phyloP scores from a whole-genome alignment of 2,888 invertebrate genomes.

The Andrena fulva region DNA sequence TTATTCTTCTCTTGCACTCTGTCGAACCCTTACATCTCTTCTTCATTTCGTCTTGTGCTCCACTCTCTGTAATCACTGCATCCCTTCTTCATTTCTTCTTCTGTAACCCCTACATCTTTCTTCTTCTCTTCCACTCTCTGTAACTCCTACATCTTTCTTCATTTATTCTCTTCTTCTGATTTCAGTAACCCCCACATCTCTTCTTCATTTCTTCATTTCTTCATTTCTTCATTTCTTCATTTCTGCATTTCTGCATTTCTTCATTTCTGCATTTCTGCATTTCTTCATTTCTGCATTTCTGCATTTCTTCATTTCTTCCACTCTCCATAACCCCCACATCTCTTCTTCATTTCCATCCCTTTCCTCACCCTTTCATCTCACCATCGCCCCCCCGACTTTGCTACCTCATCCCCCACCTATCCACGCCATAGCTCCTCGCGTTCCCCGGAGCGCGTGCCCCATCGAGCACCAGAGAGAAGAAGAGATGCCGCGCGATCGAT shows the following conservation, averaged over 20 bases:
- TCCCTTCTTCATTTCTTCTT: background rate
- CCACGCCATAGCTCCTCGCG: too few species aligned
- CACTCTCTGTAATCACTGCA: background rate
- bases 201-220: background rate
- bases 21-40: background rate
- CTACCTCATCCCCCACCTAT: conserved; percentile 28
- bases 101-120: background rate
- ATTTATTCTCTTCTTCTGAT: background rate
- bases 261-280: background rate
- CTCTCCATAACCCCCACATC: background rate
- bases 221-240: background rate
- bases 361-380: background rate
- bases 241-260: background rate
- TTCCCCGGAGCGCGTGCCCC: conserved; percentile 67
- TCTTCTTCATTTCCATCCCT: background rate
- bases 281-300: background rate
- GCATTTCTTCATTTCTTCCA: background rate
- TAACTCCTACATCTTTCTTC: background rate
- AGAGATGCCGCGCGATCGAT: conserved; percentile 27
- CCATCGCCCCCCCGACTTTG: background rate
- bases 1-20: background rate
- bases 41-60: background rate
- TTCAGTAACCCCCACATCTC: background rate
- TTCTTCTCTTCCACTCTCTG: background rate
- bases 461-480: background rate